Evolutionary conservation across 2,113 vertebrate species (phyloP).

Genomic region (Indri indri): DNA sequence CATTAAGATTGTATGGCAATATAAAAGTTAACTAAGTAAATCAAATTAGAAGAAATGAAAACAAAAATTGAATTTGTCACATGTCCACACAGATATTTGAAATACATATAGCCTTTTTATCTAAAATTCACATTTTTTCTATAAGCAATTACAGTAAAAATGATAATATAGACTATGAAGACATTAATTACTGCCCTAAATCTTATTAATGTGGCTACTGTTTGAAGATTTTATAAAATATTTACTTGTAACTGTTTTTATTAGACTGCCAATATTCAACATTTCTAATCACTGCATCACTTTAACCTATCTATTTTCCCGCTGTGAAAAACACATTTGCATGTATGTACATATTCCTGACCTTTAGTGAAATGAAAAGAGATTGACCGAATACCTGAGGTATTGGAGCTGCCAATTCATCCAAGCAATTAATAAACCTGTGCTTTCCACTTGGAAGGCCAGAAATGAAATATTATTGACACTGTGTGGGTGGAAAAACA

Average conservation of each 20-base stretch:
- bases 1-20: background rate
- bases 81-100: background rate
- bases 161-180: background rate
- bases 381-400: constrained; percentile 17
- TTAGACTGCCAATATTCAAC: background rate
- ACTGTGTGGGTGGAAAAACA: constrained; percentile 49
- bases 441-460: constrained; percentile 52
- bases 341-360: constrained; percentile 53
- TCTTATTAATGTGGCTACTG: background rate
- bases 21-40: constrained; percentile 45
- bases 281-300: background rate
- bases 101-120: background rate
- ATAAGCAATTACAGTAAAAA: constrained; percentile 17
- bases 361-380: constrained; percentile 55
- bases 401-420: background rate
- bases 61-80: constrained; percentile 28
- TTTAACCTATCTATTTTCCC: constrained; percentile 46
- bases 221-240: constrained; percentile 47
- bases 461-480: constrained; percentile 52
- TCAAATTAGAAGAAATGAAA: constrained; percentile 35
- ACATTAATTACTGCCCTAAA: background rate
- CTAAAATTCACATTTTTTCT: constrained; percentile 19
- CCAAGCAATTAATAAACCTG: constrained; percentile 43
- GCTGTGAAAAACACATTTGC: constrained; percentile 57
- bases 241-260: constrained; percentile 19